phyloP scores from a whole-genome alignment of 2,113 vertebrate species.

The Zosterops borbonicus region DNA sequence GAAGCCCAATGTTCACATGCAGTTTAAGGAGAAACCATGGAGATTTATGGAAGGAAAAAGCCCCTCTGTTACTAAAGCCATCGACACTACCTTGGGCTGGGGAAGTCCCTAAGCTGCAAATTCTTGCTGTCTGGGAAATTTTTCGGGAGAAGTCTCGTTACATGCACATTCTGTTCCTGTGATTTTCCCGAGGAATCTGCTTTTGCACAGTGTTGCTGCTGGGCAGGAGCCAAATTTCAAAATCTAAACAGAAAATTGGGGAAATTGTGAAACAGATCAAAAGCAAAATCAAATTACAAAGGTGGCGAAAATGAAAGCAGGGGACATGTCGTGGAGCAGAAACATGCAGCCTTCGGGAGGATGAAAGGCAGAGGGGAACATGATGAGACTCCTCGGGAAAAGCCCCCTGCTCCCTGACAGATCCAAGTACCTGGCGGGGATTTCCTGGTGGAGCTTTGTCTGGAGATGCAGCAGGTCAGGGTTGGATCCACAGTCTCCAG shows the following conservation, averaged over 20 bases:
- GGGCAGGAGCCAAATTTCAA: background rate
- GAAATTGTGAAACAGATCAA: slow-evolving; percentile 3
- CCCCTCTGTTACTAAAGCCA: background rate
- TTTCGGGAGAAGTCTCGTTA: background rate
- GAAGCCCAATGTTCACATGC: background rate
- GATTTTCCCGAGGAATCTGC: slow-evolving; percentile 1
- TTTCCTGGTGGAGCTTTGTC: background rate
- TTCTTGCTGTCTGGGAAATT: background rate
- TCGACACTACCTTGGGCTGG: slow-evolving; percentile 20
- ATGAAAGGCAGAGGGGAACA: background rate
- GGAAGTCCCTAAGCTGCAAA: slow-evolving; percentile 33
- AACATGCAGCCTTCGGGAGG: background rate
- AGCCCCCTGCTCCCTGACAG: background rate
- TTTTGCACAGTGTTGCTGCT: background rate
- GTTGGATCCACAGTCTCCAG: accelerated
- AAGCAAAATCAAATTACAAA: slow-evolving; percentile 39
- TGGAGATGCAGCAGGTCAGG: background rate
- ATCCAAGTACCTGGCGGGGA: background rate
- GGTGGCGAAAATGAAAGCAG: background rate
- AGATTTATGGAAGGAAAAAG: background rate
- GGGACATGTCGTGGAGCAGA: background rate
- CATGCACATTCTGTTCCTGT: slow-evolving; percentile 24
- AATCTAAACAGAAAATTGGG: background rate
- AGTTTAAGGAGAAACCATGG: background rate
- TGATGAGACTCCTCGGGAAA: background rate